Evolutionary conservation across 2,113 vertebrate genomes (phyloP), one percentile per base, ranked within the genome.

Genomic region (Epinephelus cyanopodus): DNA sequence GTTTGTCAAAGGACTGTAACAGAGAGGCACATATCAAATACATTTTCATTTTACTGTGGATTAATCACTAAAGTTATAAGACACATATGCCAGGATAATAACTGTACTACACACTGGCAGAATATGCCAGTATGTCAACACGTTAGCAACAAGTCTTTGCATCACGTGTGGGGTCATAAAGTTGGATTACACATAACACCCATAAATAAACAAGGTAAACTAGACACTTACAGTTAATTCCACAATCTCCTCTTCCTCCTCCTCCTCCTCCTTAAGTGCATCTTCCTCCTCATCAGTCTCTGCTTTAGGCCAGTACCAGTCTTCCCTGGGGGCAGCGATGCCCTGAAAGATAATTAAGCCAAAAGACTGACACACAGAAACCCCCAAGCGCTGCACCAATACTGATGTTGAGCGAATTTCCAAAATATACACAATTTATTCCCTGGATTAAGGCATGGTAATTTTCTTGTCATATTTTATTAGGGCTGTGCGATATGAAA

Each of bases 251-350:
- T 92, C 89, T 60, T 95, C 94, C n/a, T 96, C 95, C 15, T 94
- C 73, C 33, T 88, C 83, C 2, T 87, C 81, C 2, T 92, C 88
- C 2, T 93, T 15, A 19, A 19, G 9, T 50, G 1, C 64, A 14
- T 87, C 94, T 6, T 95, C 93, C 19, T 96, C 95, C 3, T 97
- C 96, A 10, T 97, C 96, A 15, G 85, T 77, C 17, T 94, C 90
- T 48, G 64, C 77, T 85, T 92, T 93, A 76, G 97, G 94, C 98
- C 98, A 99, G 90, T 97, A 99, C 98, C 98, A 99, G 19, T 90
- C 81, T 84, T 99, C 97, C 80, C 95, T 96, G 15, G 98, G 97
- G 77, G 87, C 91, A 47, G 45, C 87, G 77, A 98, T 95, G 81
- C 94, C 94, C 98, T 99, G 72, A 1, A 88, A 92, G 13, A 57